Percentiles rank a stretch among this genome's conserved stretches.
Evolutionary conservation across 1,140 invertebrate genomes (phyloP).

Genomic region (Pogonomyrmex californicus): DNA sequence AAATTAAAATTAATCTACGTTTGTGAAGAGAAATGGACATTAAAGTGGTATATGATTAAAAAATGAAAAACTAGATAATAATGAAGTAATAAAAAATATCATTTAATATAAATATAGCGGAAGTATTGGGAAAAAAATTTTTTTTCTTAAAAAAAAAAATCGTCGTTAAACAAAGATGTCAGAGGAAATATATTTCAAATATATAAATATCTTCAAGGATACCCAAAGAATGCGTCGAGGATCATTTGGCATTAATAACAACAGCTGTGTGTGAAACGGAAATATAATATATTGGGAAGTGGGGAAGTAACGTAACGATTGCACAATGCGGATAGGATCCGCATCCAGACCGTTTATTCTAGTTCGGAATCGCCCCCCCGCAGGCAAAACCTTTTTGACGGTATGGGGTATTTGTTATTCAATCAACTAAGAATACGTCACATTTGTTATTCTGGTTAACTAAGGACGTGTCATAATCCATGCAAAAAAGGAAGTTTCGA

Average conservation of each 20-base stretch:
- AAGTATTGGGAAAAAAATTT: background rate
- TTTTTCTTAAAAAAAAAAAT: background rate
- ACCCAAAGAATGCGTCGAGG: background rate
- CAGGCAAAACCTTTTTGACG: slow-evolving; percentile 77
- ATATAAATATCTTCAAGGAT: background rate
- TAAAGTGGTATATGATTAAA: background rate
- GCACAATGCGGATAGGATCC: slow-evolving; percentile 73
- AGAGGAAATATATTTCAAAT: background rate
- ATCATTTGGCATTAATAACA: background rate
- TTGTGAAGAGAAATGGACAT: no score
- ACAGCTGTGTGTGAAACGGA: background rate
- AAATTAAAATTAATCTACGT: no score
- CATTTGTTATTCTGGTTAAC: background rate
- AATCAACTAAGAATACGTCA: slow-evolving; percentile 41
- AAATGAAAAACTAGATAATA: background rate
- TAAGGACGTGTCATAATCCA: slow-evolving; percentile 55
- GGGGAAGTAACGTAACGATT: slow-evolving; percentile 57
- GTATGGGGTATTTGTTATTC: slow-evolving; percentile 56
- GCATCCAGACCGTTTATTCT: slow-evolving; percentile 65
- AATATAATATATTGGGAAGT: background rate
- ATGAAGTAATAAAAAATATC: background rate
- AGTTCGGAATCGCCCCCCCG: slow-evolving; percentile 69
- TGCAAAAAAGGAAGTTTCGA: slow-evolving; percentile 21
- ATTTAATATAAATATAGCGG: background rate
- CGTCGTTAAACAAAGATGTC: background rate